phyloP scores from a whole-genome alignment of 2,888 invertebrate genomes.

The Megamerina dolium region DNA sequence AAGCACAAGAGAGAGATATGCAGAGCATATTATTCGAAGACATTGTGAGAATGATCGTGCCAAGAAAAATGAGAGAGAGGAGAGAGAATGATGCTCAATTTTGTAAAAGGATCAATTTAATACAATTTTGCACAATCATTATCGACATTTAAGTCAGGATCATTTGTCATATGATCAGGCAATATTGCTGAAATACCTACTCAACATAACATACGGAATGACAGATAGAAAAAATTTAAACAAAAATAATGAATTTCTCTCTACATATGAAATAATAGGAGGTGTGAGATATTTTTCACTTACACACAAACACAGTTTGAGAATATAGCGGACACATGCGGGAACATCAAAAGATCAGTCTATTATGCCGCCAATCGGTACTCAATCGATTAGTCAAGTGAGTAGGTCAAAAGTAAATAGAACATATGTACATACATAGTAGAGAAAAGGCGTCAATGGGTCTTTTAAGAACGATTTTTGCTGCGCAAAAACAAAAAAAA shows the following conservation, averaged over 20 bases:
- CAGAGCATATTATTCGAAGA: not conserved
- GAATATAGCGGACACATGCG: too few species aligned
- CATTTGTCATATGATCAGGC: constrained; percentile 39
- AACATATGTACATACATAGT: too few species aligned
- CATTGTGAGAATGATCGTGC: not conserved
- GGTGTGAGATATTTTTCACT: constrained; percentile 17
- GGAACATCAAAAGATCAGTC: constrained; percentile 10
- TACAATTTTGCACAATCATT: constrained; percentile 33
- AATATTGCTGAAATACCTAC: too few species aligned
- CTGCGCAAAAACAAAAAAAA: too few species aligned
- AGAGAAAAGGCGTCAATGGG: constrained; percentile 13
- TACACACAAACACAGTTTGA: too few species aligned
- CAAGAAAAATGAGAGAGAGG: constrained; percentile 3
- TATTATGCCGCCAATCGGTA: too few species aligned
- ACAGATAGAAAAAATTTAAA: not conserved
- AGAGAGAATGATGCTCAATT: constrained; percentile 2
- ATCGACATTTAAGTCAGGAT: constrained; percentile 12
- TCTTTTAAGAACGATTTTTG: too few species aligned
- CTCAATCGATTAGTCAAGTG: too few species aligned
- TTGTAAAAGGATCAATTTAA: not conserved
- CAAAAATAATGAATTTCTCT: not conserved
- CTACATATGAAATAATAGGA: constrained; percentile 7
- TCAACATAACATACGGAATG: too few species aligned
- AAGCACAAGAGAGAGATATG: not conserved
- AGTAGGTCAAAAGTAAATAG: too few species aligned